Base-by-base conservation (phyloP, 2,113 vertebrate genomes). In the Tauraco erythrolophus region DNA sequence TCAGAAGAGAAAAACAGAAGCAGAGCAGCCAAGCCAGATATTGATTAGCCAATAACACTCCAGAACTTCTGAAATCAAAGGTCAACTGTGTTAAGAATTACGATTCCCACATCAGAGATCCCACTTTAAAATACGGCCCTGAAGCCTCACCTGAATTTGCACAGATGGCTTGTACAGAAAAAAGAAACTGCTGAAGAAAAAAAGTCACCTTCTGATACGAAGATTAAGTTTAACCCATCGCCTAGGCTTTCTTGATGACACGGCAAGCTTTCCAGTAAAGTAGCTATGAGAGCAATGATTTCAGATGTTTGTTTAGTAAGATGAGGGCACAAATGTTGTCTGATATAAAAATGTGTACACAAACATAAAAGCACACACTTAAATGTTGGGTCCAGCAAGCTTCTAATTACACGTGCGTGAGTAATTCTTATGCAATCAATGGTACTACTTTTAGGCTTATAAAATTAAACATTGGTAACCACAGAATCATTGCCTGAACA, bases 381-480 rank as follows among this genome's bases (percentile, higher is more conserved):
- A 64, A 87, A 91, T 54, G 53, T 82, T 84, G 57, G 69, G 65
- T 72, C 69, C 65, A 89, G 88, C 56, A 78, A 60, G 64, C 31
- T 66, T 87, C 76, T 74, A 77, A 83, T 88, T 80, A 19, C 57
- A 23, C 33, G 10, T 56, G 12, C 61, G 30, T 88, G 81, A 92
- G 46, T 88, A 95, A 94, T 81, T 90, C 71, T 83, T 91, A 76
- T 19, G 19, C 90, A 97, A 97, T 88, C 27, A 74, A 56, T 54
- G 37, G 21, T 58, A 50, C 46, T 78, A 48, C 58, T 84, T 88
- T 57, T 57, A 89, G 35, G 45, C 65, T 84, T 72, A 77, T 81
- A 81, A 91, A 94, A 92, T 54, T 54, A 87, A 94, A 43, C 51
- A 45, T 8, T 30, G 14, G 56, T 58, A 58, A 75, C 56, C 56